These are phyloP conservation scores for Corythornis leucogaster DNA, from an alignment of 2,797 vertebrate genomes.

Conservation along the genomic window DNA sequence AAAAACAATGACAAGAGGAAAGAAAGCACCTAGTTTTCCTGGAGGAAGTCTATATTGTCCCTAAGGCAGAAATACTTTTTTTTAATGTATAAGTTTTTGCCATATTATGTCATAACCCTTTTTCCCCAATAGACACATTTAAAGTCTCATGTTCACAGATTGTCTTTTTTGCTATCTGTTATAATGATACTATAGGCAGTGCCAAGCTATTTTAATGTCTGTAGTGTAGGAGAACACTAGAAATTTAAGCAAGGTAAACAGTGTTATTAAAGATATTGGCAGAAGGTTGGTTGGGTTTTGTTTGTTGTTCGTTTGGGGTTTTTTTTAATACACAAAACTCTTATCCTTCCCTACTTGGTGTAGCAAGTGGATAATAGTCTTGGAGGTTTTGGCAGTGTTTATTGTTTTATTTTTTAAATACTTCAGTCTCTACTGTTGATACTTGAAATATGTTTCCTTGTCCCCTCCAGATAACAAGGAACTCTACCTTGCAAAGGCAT, in stretches of 20 bases:
- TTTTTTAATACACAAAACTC: not conserved
- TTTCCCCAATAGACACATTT: not conserved
- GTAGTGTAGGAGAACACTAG: not conserved
- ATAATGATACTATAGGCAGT: not conserved
- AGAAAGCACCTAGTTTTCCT: not conserved
- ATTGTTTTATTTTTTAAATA: not conserved
- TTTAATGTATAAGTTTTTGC: not conserved
- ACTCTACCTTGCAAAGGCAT: conserved; percentile 90
- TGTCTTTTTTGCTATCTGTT: not conserved
- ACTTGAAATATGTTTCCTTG: conserved; percentile 11
- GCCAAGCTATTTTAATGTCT: not conserved
- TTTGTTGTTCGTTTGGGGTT: too few relatives aligned
- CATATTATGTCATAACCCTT: not conserved
- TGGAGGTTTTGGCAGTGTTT: not conserved
- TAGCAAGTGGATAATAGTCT: not conserved
- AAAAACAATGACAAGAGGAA: not conserved
- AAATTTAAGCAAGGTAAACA: not conserved
- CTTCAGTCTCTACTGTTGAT: not conserved
- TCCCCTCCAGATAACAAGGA: conserved; percentile 83
- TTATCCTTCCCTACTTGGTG: not conserved
- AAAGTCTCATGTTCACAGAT: not conserved
- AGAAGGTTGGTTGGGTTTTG: not conserved
- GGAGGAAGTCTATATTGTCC: not conserved
- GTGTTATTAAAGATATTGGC: not conserved
- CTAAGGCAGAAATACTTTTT: not conserved